These are phyloP conservation scores for Araneus ventricosus DNA, from an alignment of 1,140 invertebrate species.

Conservation along the genomic window DNA sequence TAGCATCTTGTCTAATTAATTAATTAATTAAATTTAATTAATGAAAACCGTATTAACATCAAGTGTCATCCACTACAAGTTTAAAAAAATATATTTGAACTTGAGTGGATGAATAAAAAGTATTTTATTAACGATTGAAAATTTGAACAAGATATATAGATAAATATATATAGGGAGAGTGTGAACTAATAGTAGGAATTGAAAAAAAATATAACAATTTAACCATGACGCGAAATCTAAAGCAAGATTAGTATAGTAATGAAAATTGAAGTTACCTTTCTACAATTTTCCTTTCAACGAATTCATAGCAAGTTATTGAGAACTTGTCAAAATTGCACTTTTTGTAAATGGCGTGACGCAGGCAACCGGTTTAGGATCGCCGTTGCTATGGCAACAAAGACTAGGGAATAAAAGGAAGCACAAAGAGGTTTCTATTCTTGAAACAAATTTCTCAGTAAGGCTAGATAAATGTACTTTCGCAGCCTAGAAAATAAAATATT, in stretches of 20 bases:
- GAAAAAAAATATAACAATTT: not conserved
- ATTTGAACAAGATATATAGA: too few species aligned
- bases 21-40: too few species aligned
- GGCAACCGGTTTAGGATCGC: not conserved
- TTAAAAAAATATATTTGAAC: too few species aligned
- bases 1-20: too few species aligned
- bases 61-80: too few species aligned
- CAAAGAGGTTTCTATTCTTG: conserved; percentile 50
- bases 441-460: not conserved
- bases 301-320: conserved; percentile 30
- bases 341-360: not conserved
- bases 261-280: not conserved
- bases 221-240: not conserved
- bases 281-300: not conserved
- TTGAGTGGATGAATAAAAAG: too few species aligned
- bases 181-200: too few species aligned
- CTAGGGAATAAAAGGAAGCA: conserved; percentile 31
- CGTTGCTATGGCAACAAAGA: conserved; percentile 33
- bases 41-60: too few species aligned
- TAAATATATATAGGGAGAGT: too few species aligned
- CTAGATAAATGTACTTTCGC: too few species aligned
- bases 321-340: conserved; percentile 26
- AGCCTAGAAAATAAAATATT: too few species aligned
- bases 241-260: not conserved
- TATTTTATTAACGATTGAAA: too few species aligned